Conservation (phyloP, 2,888 invertebrate species). For the Tetranychus piercei region DNA sequence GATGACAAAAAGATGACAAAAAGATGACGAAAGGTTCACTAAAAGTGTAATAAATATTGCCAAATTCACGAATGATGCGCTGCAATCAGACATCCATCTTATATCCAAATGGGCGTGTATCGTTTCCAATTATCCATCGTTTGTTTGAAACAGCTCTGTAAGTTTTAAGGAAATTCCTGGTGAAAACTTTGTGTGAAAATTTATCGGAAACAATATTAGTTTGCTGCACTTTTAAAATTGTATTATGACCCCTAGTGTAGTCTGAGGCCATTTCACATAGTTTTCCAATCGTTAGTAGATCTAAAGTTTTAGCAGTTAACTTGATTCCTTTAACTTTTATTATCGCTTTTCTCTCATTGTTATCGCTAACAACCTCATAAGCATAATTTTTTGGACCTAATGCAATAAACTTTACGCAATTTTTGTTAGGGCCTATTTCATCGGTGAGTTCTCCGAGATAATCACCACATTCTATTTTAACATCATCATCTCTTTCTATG, state of each 20-base stretch:
- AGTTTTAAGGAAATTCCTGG: slow-evolving; percentile 12
- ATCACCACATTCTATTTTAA: slow-evolving; percentile 25
- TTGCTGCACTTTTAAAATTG: neutral
- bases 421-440: slow-evolving; percentile 27
- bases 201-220: neutral
- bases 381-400: slow-evolving; percentile 9
- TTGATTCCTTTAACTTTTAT: slow-evolving; percentile 6
- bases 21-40: no score
- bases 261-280: neutral
- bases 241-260: neutral
- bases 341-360: neutral
- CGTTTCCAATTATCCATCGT: neutral
- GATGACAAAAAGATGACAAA: no score
- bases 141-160: slow-evolving; percentile 14
- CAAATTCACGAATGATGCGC: no score
- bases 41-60: no score
- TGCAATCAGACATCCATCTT: neutral
- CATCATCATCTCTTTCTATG: slow-evolving; percentile 11
- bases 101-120: slow-evolving; percentile 10
- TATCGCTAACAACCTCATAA: neutral
- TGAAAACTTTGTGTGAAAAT: slow-evolving; percentile 6
- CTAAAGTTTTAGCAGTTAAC: neutral
- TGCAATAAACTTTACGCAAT: neutral
- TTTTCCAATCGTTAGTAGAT: neutral
- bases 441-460: slow-evolving; percentile 32